Evolutionary conservation across 2,797 vertebrate genomes (phyloP), one percentile per base, ranked within the genome.

Genomic region (Jordanella pulchra): DNA sequence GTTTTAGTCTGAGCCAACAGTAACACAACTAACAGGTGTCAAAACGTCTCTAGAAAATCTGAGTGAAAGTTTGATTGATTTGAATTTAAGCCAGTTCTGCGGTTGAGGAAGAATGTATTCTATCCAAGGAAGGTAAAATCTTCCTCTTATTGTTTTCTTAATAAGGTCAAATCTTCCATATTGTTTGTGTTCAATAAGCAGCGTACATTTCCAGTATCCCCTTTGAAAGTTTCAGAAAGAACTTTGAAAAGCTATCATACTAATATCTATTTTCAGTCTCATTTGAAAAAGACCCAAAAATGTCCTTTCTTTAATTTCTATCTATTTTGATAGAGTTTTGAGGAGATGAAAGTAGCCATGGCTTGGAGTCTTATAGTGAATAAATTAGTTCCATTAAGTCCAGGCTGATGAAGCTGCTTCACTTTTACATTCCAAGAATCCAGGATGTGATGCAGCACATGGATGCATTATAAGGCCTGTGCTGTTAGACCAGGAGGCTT

Each of bases 381-480:
- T 60, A 35, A 60, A 35, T 60, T 60, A 60, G 18, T 18, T 10
- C 32, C 3, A 23, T 10, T 35, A 60, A 35, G 47, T 68, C 69
- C 39, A 64, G 56, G 58, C 54, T 77, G 72, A 82, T 66, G 39
- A 55, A 80, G 48, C 35, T 74, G 73, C 65, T 3, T 79, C 70
- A 76, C 69, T 56, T 65, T 75, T 80, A 76, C 69, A 72, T 83
- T 78, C 45, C 50, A 35, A n/a, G 73, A 72, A 76, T 76, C 71
- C 25, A 50, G 70, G 85, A 80, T 28, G 76, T 81, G 63, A 78
- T 61, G 66, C 75, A 81, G 74, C 67, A 61, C 64, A 64, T 77
- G 70, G 77, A 85, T 85, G 35, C 56, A 65, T 78, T 71, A 79
- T 78, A 72, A 87, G 61, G 32, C 55, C 2, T 0, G 51, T 6